Percentiles rank a stretch among this genome's conserved stretches.
phyloP scores from a whole-genome alignment of 1,140 invertebrate species.

The Amphibalanus amphitrite region DNA sequence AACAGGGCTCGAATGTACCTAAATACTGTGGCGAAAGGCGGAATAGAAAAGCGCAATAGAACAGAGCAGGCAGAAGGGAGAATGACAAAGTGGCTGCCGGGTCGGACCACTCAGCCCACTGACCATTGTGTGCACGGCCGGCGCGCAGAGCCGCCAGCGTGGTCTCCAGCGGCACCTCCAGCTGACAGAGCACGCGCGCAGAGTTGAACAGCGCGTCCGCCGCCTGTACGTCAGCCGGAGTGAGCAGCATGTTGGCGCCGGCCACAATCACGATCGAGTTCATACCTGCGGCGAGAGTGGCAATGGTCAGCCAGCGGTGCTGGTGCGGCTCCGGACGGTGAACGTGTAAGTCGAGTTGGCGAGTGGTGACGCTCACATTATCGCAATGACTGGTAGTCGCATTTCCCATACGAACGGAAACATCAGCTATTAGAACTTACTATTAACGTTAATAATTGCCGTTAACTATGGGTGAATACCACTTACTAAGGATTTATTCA shows the following conservation, averaged over 20 bases:
- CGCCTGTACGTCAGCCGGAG: conserved; percentile 39
- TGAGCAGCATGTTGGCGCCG: conserved; percentile 62
- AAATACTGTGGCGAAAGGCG: too few species aligned
- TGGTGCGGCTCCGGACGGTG: not conserved
- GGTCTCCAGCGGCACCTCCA: conserved; percentile 59
- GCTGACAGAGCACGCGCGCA: conserved; percentile 60
- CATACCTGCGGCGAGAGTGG: conserved; percentile 42
- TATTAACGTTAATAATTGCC: too few species aligned
- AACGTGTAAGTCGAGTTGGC: too few species aligned
- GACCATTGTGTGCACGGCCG: conserved; percentile 44
- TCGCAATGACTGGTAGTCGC: too few species aligned
- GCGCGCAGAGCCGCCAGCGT: conserved; percentile 56
- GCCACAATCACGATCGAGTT: conserved; percentile 85
- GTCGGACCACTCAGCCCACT: not conserved
- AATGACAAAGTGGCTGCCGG: not conserved
- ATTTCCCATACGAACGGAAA: too few species aligned
- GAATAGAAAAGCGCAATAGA: too few species aligned
- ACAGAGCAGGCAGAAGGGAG: too few species aligned
- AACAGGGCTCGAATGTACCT: too few species aligned
- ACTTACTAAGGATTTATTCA: too few species aligned
- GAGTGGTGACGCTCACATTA: too few species aligned
- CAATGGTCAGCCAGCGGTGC: conserved; percentile 12
- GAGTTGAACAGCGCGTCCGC: conserved; percentile 40
- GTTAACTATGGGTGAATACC: too few species aligned
- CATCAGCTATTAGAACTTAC: too few species aligned